These are phyloP conservation scores for Cladorhizidae sp. DNA, from an alignment of 37 sponge, comb jelly and placozoan genomes.

Conservation along the genomic window DNA sequence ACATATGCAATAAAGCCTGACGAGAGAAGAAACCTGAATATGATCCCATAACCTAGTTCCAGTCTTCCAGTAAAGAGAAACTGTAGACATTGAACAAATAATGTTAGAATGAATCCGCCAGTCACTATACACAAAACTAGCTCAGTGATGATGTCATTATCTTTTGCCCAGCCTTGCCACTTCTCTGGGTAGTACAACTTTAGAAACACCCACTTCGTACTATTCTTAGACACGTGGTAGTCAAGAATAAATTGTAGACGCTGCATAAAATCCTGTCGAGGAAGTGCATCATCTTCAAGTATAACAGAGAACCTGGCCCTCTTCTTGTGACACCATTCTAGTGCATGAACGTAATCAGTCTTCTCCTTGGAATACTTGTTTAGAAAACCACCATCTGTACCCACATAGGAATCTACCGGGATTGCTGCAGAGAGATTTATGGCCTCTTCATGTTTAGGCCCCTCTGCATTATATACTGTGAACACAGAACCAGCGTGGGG, in stretches of 20 bases:
- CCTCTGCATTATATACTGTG: slow-evolving; percentile 45
- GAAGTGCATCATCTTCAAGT: slow-evolving; percentile 66
- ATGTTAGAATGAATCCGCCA: slow-evolving; percentile 19
- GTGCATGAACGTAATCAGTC: slow-evolving; percentile 22
- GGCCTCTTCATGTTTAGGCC: slow-evolving; percentile 34
- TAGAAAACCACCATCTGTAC: neutral
- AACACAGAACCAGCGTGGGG: neutral
- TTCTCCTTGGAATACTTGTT: slow-evolving; percentile 25
- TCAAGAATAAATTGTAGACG: slow-evolving; percentile 29
- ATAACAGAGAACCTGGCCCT: slow-evolving; percentile 30
- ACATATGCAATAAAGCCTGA: neutral
- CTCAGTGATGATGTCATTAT: slow-evolving; percentile 7
- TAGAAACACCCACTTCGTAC: slow-evolving; percentile 27
- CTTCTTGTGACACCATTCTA: slow-evolving; percentile 24
- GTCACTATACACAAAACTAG: neutral
- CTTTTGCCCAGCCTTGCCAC: slow-evolving; percentile 52
- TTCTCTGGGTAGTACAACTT: slow-evolving; percentile 64
- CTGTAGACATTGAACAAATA: neutral
- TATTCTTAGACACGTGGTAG: neutral
- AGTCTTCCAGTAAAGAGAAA: neutral
- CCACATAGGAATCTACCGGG: slow-evolving; percentile 14
- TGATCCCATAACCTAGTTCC: neutral
- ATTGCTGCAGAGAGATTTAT: slow-evolving; percentile 18
- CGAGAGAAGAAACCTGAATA: slow-evolving; percentile 13
- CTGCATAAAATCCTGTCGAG: slow-evolving; percentile 13